Percentiles rank a stretch among this genome's conserved stretches.
Conservation (phyloP, 2,113 vertebrate species). For the Numenius arquata region DNA sequence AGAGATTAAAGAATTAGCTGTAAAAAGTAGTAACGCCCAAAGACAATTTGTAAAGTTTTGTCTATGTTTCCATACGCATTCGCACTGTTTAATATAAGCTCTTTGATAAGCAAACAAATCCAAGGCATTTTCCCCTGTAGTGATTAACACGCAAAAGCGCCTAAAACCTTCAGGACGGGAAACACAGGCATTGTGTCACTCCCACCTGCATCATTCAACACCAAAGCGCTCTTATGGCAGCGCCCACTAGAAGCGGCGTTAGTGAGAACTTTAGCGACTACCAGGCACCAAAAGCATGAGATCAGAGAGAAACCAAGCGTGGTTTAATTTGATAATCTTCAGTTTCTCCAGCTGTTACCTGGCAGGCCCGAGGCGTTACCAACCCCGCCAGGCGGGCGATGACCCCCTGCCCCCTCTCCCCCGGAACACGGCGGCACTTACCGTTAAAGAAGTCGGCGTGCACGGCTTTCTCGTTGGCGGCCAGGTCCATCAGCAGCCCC, state of each 20-base stretch:
- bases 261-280: fast-evolving
- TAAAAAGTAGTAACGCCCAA: neutral
- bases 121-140: fast-evolving
- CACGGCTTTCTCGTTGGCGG: constrained; percentile 95
- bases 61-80: fast-evolving
- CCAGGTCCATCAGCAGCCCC: constrained; percentile 93
- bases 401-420: fast-evolving
- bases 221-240: fast-evolving
- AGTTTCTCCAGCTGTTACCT: fast-evolving
- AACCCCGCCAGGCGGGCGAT: neutral
- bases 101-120: fast-evolving
- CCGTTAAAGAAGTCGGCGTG: constrained; percentile 96
- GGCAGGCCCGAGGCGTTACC: neutral
- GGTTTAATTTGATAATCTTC: fast-evolving
- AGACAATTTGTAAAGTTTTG: neutral
- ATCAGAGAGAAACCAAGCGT: fast-evolving
- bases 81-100: neutral
- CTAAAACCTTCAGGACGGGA: neutral
- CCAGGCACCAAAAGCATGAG: fast-evolving
- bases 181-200: fast-evolving
- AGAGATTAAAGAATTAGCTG: neutral
- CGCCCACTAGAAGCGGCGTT: fast-evolving
- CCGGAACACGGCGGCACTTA: constrained; percentile 33
- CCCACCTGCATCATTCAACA: fast-evolving
- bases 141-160: fast-evolving